Evolutionary conservation across 2,888 invertebrate species (phyloP).

Genomic region (Gnatocerus cornutus): DNA sequence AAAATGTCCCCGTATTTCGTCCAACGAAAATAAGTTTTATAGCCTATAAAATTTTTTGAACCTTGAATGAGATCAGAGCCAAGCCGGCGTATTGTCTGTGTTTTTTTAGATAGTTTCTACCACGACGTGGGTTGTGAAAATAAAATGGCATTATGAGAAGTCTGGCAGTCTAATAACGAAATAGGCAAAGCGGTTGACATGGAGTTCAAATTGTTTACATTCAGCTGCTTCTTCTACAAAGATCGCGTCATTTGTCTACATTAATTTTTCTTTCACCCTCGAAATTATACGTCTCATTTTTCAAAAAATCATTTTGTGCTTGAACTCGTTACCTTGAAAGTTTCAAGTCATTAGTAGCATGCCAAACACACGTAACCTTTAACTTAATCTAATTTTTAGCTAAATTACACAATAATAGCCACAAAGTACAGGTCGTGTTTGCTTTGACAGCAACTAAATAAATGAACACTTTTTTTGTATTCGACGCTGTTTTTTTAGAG

Average conservation of each 20-base stretch:
- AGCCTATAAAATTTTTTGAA: slow-evolving; percentile 18
- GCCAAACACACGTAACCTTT: slow-evolving; percentile 1
- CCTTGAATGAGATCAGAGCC: slow-evolving; percentile 2
- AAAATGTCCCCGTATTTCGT: slow-evolving; percentile 15
- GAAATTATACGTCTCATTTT: too few relatives aligned
- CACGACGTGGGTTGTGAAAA: background rate
- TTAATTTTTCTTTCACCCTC: too few relatives aligned
- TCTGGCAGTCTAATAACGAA: too few relatives aligned
- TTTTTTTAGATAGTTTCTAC: background rate
- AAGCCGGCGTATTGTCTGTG: background rate
- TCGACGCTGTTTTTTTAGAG: too few relatives aligned
- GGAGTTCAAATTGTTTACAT: too few relatives aligned
- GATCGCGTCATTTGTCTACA: too few relatives aligned
- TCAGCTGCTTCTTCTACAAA: too few relatives aligned
- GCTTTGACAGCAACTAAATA: background rate
- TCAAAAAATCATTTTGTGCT: too few relatives aligned
- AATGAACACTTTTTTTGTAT: too few relatives aligned
- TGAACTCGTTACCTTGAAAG: background rate
- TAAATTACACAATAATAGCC: slow-evolving; percentile 12
- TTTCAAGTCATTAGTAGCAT: background rate
- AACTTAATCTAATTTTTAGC: slow-evolving; percentile 3
- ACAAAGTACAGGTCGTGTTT: background rate
- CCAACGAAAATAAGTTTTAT: slow-evolving; percentile 27
- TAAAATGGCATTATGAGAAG: too few relatives aligned
- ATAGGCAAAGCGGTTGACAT: too few relatives aligned